Evolutionary conservation across 2,888 invertebrate species (phyloP), one percentile per base, ranked within the genome.

Genomic region (Lasioglossum calceatum): DNA sequence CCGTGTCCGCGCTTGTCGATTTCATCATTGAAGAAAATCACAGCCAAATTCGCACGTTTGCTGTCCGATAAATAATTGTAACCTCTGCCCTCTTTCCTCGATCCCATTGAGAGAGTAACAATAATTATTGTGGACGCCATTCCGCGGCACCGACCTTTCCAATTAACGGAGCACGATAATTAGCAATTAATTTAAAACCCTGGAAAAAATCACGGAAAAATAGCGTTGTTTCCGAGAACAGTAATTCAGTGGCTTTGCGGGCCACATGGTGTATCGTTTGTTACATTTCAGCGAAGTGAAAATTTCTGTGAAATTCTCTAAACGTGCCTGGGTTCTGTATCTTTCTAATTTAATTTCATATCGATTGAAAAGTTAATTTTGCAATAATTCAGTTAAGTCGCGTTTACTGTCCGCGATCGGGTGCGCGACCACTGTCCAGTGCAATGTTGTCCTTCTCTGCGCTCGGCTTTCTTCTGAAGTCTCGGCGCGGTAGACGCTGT

Each of bases 1-100:
- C 27, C n/a, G 0, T n/a, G 44, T n/a, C 5, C 23, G 32, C 70
- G 50, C 36, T 58, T 64, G 12, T 42, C 3, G 50, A 64, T 76
- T 72, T 67, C 32, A 39, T 80, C 70, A 42, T 36, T 23, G 36
- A 19, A 47, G 50, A 72, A 61, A 77, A 81, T 67, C 50, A 8
- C 54, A 12, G 2, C 12, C n/a, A 36, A 67, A 70, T 36, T 36
- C 7, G 12, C 39, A 3, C 50, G 23, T 61, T 64, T 32, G 58
- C 70, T 58, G 44, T 14, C 32, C 23, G n/a, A 12, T 39, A 44
- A 67, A 44, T n/a, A 67, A 32, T 72, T n/a, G 12, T n/a, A 8
- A 42, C 12, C 23, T 14, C 10, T 12, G 16, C n/a, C 14, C 10
- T 3, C n/a, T 10, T 12, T 16, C 36, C n/a, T 16, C 47, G 42